These are phyloP conservation scores for Mythimna impura DNA, from an alignment of 2,888 invertebrate genomes.

Conservation along the genomic window DNA sequence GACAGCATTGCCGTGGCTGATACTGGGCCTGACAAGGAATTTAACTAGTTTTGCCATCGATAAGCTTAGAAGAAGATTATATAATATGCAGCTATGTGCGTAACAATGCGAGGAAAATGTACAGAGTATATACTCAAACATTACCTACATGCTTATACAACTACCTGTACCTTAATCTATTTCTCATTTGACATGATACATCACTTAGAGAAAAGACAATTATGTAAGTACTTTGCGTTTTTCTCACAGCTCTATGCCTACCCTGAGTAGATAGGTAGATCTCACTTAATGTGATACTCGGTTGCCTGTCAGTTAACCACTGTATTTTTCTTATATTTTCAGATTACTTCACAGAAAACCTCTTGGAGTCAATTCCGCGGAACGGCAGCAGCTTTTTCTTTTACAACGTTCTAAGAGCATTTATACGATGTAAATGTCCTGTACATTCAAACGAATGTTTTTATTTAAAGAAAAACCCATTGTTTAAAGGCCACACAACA, in stretches of 20 bases:
- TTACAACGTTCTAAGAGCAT: slow-evolving; percentile 27
- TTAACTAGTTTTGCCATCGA: too few relatives aligned
- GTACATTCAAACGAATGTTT: slow-evolving; percentile 34
- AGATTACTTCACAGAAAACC: slow-evolving; percentile 27
- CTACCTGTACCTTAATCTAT: slow-evolving; percentile 1
- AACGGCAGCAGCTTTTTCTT: slow-evolving; percentile 17
- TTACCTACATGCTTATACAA: background rate
- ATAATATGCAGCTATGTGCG: too few relatives aligned
- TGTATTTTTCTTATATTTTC: slow-evolving; percentile 25
- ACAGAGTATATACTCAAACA: background rate
- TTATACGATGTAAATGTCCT: slow-evolving; percentile 36
- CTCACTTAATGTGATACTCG: slow-evolving; percentile 8
- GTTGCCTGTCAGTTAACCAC: slow-evolving; percentile 7
- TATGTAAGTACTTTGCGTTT: slow-evolving; percentile 10
- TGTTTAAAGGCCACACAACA: slow-evolving; percentile 67
- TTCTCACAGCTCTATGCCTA: background rate
- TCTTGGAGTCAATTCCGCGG: slow-evolving; percentile 10
- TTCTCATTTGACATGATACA: slow-evolving; percentile 9
- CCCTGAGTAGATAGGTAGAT: background rate
- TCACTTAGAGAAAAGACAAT: slow-evolving; percentile 28
- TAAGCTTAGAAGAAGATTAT: too few relatives aligned
- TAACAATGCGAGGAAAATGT: too few relatives aligned
- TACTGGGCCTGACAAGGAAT: too few relatives aligned
- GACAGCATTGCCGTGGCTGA: too few relatives aligned
- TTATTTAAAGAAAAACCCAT: slow-evolving; percentile 60